A percentile compares a stretch with the other conserved stretches of the same genome.
Evolutionary conservation across 2,797 vertebrate genomes (phyloP).

Genomic region (Momotus momota): DNA sequence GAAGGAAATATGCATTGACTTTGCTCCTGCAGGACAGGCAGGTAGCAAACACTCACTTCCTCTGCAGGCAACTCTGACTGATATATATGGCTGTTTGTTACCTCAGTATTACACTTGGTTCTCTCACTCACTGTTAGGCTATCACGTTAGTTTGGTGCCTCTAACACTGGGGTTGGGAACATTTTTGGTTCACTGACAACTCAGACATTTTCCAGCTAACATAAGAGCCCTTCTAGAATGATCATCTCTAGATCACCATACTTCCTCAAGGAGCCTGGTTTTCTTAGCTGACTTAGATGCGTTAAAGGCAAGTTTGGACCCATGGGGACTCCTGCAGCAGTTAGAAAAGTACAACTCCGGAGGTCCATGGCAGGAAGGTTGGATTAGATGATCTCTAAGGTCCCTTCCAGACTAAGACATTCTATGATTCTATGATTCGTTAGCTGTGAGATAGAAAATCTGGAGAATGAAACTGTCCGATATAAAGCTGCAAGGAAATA

Average conservation of each 20-base stretch:
- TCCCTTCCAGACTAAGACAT: too few species aligned
- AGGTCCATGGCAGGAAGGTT: neutral
- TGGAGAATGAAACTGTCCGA: rapidly evolving
- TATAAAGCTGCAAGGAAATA: neutral
- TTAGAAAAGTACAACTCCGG: neutral
- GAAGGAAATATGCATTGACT: neutral
- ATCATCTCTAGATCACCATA: neutral
- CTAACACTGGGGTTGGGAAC: neutral
- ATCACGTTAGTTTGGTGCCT: neutral
- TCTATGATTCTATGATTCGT: neutral
- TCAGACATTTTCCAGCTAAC: neutral
- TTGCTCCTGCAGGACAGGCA: neutral
- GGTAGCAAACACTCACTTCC: neutral
- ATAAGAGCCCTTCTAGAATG: neutral
- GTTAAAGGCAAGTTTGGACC: neutral
- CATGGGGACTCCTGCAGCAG: neutral
- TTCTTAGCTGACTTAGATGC: neutral
- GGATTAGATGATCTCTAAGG: too few species aligned
- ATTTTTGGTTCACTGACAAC: neutral
- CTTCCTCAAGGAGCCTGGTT: neutral
- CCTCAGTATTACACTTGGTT: neutral
- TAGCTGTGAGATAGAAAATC: neutral
- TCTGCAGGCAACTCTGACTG: neutral
- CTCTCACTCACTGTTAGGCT: neutral
- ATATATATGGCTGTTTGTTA: neutral